Percentiles rank a stretch among this genome's conserved stretches.
Evolutionary conservation across 92 coral and sea anemone species (phyloP).

Genomic region (Paramuricea clavata): DNA sequence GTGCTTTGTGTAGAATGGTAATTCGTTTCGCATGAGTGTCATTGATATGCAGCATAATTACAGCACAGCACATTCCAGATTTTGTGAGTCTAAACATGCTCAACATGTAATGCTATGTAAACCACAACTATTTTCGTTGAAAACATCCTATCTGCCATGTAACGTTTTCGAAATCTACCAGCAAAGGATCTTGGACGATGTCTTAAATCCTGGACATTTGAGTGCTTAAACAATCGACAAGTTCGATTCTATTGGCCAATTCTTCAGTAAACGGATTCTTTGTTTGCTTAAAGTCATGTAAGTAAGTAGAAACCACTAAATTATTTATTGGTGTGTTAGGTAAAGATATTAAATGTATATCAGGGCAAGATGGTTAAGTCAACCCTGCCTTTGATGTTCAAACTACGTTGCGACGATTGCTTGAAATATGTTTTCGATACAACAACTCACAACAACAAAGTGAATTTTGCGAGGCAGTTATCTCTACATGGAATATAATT

Average conservation of each 20-base stretch:
- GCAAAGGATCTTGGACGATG: not conserved
- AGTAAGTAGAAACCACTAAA: not conserved
- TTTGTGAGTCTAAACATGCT: not conserved
- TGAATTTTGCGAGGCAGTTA: too few relatives aligned
- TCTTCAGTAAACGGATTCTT: not conserved
- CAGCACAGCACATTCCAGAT: slow-evolving; percentile 16
- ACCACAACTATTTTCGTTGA: not conserved
- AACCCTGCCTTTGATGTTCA: too few relatives aligned
- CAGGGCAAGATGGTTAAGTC: too few relatives aligned
- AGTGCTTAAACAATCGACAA: not conserved
- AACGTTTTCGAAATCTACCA: not conserved
- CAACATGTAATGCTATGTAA: slow-evolving; percentile 13
- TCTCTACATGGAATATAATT: too few relatives aligned
- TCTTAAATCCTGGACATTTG: not conserved
- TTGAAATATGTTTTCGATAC: too few relatives aligned
- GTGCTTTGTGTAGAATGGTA: slow-evolving; percentile 6
- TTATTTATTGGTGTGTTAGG: not conserved
- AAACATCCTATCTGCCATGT: not conserved
- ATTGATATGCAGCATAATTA: not conserved
- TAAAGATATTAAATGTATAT: too few relatives aligned
- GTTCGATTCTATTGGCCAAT: not conserved
- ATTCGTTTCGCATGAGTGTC: slow-evolving; percentile 36
- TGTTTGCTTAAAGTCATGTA: not conserved
- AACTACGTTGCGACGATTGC: too few relatives aligned
- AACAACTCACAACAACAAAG: too few relatives aligned